Evolutionary conservation across 2,113 vertebrate genomes (phyloP).

Genomic region (Arvicanthis niloticus): DNA sequence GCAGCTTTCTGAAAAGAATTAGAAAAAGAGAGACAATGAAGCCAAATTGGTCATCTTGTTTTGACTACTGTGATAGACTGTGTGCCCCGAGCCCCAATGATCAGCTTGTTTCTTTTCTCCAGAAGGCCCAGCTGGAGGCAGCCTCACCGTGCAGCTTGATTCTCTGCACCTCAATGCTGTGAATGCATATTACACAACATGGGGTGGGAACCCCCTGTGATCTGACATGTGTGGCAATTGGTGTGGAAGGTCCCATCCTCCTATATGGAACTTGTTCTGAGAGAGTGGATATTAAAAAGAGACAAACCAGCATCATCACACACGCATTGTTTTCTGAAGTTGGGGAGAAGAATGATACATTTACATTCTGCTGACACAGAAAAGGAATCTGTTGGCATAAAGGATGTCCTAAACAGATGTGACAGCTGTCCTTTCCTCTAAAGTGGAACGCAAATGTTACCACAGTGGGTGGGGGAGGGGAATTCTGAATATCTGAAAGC

Average conservation of each 20-base stretch:
- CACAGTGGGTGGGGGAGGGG: conserved; percentile 4
- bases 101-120: background rate
- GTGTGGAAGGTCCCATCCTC: conserved; percentile 69
- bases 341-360: conserved; percentile 85
- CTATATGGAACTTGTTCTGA: conserved; percentile 82
- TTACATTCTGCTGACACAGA: conserved; percentile 87
- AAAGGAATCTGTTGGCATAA: conserved; percentile 84
- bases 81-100: background rate
- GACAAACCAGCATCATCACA: conserved; percentile 84
- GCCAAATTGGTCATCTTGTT: conserved; percentile 46
- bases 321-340: conserved; percentile 86
- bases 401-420: conserved; percentile 82
- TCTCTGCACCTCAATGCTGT: conserved; percentile 55
- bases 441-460: conserved; percentile 75
- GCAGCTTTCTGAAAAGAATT: conserved; percentile 90
- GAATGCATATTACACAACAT: conserved; percentile 28
- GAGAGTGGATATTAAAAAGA: conserved; percentile 77
- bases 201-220: conserved; percentile 63
- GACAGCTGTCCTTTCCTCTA: conserved; percentile 83
- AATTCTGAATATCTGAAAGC: background rate
- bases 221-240: conserved; percentile 41
- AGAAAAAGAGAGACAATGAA: conserved; percentile 60
- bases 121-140: conserved; percentile 47
- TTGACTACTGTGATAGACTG: background rate
- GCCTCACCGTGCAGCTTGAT: background rate